These are phyloP conservation scores for Trichogramma pretiosum DNA, from an alignment of 1,140 invertebrate species.

Conservation along the genomic window DNA sequence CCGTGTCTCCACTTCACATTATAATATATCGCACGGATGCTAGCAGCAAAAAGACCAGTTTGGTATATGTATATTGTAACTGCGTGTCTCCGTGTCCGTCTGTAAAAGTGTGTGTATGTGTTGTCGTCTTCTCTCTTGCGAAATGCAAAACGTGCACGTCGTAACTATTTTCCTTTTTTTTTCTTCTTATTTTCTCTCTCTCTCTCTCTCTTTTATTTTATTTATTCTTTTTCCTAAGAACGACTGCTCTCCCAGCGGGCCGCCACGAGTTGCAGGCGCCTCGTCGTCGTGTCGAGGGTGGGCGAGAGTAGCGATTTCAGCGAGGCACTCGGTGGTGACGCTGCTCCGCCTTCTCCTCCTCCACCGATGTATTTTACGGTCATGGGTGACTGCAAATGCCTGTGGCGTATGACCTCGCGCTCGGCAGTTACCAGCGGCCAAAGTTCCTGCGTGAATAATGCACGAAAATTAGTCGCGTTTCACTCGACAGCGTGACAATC, in stretches of 20 bases:
- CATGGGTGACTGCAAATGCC: conserved; percentile 56
- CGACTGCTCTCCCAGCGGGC: conserved; percentile 41
- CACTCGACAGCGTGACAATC: too few species aligned
- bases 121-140: too few species aligned
- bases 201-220: too few species aligned
- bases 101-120: too few species aligned
- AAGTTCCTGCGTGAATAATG: conserved; percentile 56
- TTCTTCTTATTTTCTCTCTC: too few species aligned
- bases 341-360: too few species aligned
- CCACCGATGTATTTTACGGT: conserved; percentile 48
- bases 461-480: too few species aligned
- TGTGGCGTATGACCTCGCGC: conserved; percentile 59
- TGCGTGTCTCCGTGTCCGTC: background rate
- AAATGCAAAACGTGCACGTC: too few species aligned
- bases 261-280: conserved; percentile 42
- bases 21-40: too few species aligned
- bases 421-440: conserved; percentile 54
- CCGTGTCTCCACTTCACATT: too few species aligned
- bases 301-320: conserved; percentile 54
- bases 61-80: background rate
- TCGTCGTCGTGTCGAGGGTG: conserved; percentile 44
- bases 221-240: conserved; percentile 7
- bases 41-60: too few species aligned
- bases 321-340: conserved; percentile 46
- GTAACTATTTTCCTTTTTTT: too few species aligned